These are phyloP conservation scores for Myiopsitta monachus DNA, from an alignment of 2,113 vertebrate genomes.

Conservation along the genomic window DNA sequence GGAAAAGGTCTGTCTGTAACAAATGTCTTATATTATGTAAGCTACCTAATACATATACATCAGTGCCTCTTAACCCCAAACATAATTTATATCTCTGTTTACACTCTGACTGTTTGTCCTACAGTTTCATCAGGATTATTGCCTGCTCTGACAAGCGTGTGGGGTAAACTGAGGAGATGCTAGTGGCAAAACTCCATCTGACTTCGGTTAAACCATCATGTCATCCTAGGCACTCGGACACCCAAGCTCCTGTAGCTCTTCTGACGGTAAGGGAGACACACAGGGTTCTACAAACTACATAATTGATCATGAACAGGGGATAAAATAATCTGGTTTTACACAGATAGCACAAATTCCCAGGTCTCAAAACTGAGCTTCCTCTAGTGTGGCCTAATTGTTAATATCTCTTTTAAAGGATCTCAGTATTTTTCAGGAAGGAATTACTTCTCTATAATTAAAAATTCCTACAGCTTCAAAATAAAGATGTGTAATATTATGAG, in stretches of 20 bases:
- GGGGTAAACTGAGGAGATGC: background rate
- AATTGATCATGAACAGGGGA: background rate
- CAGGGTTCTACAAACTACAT: background rate
- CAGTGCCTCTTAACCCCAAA: background rate
- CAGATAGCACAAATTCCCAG: background rate
- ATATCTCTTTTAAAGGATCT: background rate
- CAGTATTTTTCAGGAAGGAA: background rate
- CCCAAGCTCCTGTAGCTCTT: background rate
- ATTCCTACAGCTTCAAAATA: background rate
- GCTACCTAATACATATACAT: background rate
- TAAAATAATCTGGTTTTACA: background rate
- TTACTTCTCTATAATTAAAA: background rate
- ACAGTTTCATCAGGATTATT: background rate
- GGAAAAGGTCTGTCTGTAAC: background rate
- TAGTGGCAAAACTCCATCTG: background rate
- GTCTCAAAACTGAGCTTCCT: background rate
- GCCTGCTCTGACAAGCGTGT: background rate
- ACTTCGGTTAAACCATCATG: background rate
- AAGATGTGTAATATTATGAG: background rate
- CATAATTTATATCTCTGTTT: background rate
- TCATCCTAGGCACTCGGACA: background rate
- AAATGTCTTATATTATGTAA: background rate
- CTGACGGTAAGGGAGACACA: background rate
- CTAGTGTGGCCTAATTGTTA: background rate
- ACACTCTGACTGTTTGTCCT: background rate